phyloP scores from a whole-genome alignment of 2,888 invertebrate genomes.

The Pristionchus arcanus region DNA sequence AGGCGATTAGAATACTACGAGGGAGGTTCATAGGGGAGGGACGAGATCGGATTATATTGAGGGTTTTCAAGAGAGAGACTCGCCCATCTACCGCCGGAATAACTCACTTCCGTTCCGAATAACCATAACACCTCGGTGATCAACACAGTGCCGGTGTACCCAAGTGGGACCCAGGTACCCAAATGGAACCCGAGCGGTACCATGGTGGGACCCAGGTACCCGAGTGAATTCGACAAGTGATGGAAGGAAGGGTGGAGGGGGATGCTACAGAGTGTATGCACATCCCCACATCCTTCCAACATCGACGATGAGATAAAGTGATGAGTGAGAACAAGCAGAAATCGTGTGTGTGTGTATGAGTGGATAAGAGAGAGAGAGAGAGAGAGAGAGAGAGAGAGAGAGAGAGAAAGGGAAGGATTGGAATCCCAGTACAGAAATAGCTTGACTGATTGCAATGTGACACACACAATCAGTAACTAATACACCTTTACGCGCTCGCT shows the following conservation, averaged over 20 bases:
- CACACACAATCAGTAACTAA: no score
- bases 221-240: background rate
- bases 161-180: no score
- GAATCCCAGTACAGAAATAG: slow-evolving; percentile 22
- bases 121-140: no score
- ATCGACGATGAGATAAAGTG: slow-evolving; percentile 7
- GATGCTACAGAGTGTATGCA: background rate
- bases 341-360: background rate
- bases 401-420: background rate
- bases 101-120: no score
- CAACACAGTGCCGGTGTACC: no score
- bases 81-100: no score
- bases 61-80: background rate
- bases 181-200: no score
- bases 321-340: slow-evolving; percentile 16
- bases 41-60: background rate
- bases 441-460: background rate
- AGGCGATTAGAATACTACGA: background rate
- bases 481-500: no score
- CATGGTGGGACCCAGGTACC: background rate
- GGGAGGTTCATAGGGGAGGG: background rate
- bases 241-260: background rate
- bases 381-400: no score
- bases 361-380: slow-evolving; percentile 8
- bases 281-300: background rate